Evolutionary conservation across 1,140 invertebrate genomes (phyloP), one percentile per base, ranked within the genome.

Genomic region (Archivesica marissinica): DNA sequence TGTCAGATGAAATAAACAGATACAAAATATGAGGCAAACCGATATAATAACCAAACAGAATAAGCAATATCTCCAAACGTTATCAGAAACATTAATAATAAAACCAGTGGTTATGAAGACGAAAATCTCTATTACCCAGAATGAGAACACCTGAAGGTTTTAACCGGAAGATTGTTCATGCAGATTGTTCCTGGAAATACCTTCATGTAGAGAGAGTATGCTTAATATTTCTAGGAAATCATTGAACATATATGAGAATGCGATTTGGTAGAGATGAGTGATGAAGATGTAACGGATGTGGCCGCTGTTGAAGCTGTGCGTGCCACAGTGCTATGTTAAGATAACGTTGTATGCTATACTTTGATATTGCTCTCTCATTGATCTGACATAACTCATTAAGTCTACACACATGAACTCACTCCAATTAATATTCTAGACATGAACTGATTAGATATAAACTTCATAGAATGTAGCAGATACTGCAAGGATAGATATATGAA

Each of bases 61-160:
- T 33, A 64, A 17, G 4, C 13, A 35, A 30, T 17, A 35, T 64
- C 59, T 64, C 13, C 3, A 2, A 64, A 64, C 33, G 20, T 35
- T 28, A 35, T 35, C 28, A 35, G 15, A 35, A 64, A 33, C 30
- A 64, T 64, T 64, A 30, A 35, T 64, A 64, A 64, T 64, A 64
- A 64, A 64, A 64, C 59, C 59, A 64, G 59, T 64, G 59, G 59
- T 64, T 64, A 28, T 64, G 59, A 35, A 35, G 59, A 33, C 59
- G 15, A 9, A 2, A 17, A 64, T 64, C 59, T 64, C n/a, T 25
- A 28, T 28, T 9, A 28, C 54, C 33, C n/a, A 20, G 54, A 28
- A 20, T 59, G 59, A n/a, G 59, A 64, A 25, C 23, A 64, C 59
- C 59, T 64, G 59, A 15, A 35, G 59, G 30, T 13, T 9, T 64